phyloP scores from a whole-genome alignment of 2,113 vertebrate genomes.

The Notarius lentiginosus region DNA sequence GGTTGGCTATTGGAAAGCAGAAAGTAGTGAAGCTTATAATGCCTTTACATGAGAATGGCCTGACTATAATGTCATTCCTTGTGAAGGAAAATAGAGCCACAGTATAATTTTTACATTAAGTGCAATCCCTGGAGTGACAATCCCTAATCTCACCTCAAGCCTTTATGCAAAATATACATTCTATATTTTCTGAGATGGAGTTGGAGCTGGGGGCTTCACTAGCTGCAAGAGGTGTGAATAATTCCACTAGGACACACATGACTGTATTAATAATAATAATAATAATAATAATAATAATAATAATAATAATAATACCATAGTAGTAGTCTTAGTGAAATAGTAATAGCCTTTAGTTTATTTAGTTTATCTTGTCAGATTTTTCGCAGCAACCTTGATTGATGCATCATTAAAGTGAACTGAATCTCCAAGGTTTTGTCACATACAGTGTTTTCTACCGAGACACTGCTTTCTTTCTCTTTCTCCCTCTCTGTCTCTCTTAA shows the following conservation, averaged over 20 bases:
- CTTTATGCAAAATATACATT: not conserved
- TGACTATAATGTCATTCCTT: not conserved
- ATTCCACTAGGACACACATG: not conserved
- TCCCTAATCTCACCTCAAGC: not conserved
- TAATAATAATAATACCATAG: not conserved
- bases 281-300: too few species aligned
- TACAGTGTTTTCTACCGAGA: not conserved
- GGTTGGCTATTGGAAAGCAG: conserved; percentile 6
- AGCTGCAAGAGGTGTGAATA: not conserved
- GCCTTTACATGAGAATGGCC: not conserved
- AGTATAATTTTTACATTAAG: conserved; percentile 39
- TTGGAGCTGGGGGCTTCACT: not conserved
- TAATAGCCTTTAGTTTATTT: not conserved
- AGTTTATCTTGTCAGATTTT: conserved; percentile 1
- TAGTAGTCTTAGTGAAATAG: not conserved
- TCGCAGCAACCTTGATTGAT: not conserved
- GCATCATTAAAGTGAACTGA: not conserved
- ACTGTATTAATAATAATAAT: too few species aligned
- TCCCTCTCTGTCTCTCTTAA: not conserved
- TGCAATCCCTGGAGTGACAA: conserved; percentile 18
- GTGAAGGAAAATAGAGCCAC: conserved; percentile 31
- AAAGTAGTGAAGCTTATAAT: conserved; percentile 23
- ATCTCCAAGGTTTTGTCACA: not conserved
- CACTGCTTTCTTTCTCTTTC: not conserved
- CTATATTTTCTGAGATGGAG: not conserved